Percentiles rank a stretch among this genome's conserved stretches.
Evolutionary conservation across 2,888 invertebrate genomes (phyloP).

Genomic region (Melolontha melolontha): DNA sequence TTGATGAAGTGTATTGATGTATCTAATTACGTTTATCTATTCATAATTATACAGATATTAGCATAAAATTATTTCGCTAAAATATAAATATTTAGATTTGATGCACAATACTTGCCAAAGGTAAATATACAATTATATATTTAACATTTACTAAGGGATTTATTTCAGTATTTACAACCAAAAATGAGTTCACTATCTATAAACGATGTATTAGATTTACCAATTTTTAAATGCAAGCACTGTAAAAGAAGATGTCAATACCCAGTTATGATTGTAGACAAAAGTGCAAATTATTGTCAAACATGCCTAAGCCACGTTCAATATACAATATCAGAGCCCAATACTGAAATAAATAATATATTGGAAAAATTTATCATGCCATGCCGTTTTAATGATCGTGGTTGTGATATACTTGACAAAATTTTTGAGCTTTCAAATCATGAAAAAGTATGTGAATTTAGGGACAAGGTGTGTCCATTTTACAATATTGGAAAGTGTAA

Average conservation of each 20-base stretch:
- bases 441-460: slow-evolving; percentile 13
- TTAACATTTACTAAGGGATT: no score
- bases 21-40: no score
- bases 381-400: slow-evolving; percentile 17
- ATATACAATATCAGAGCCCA: background rate
- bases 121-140: no score
- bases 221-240: slow-evolving; percentile 12
- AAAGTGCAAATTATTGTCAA: slow-evolving; percentile 3
- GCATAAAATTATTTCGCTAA: no score
- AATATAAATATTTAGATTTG: no score
- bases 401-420: background rate
- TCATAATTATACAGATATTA: no score
- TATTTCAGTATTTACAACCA: background rate
- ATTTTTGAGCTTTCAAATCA: slow-evolving; percentile 3
- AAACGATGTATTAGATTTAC: slow-evolving; percentile 3
- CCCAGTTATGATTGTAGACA: slow-evolving; percentile 17
- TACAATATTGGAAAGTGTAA: background rate
- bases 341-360: slow-evolving; percentile 9
- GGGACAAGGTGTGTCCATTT: background rate
- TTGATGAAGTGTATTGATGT: no score
- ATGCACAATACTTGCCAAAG: no score
- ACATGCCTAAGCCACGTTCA: slow-evolving; percentile 2
- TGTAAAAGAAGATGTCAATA: slow-evolving; percentile 16
- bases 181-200: slow-evolving; percentile 15
- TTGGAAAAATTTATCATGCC: slow-evolving; percentile 17